Evolutionary conservation across 2,888 invertebrate genomes (phyloP).

Genomic region (Trisateles emortualis): DNA sequence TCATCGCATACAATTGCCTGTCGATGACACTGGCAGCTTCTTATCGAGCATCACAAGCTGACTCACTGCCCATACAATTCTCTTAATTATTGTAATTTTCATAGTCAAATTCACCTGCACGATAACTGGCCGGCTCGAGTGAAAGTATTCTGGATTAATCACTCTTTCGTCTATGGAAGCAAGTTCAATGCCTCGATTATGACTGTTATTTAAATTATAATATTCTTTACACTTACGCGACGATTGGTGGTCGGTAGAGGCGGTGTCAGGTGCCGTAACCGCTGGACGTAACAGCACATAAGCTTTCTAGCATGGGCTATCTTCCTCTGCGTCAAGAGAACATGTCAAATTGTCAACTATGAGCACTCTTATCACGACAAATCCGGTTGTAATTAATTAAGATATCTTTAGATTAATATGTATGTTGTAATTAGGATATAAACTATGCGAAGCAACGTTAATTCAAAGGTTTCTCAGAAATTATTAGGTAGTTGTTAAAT

Average conservation of each 20-base stretch:
- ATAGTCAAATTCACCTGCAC: conserved; percentile 72
- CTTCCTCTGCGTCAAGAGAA: conserved; percentile 39
- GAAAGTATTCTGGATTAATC: conserved; percentile 84
- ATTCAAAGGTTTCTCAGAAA: conserved; percentile 46
- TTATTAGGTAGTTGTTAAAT: conserved; percentile 37
- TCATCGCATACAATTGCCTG: conserved; percentile 70
- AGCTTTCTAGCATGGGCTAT: conserved; percentile 47
- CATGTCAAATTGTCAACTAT: conserved; percentile 54
- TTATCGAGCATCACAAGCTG: conserved; percentile 78
- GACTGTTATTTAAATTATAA: conserved; percentile 78
- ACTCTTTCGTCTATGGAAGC: conserved; percentile 70
- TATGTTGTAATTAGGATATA: conserved; percentile 47
- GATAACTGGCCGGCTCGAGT: conserved; percentile 69
- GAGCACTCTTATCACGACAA: conserved; percentile 47
- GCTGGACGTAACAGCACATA: conserved; percentile 39
- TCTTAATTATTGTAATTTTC: conserved; percentile 82
- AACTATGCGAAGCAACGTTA: conserved; percentile 30
- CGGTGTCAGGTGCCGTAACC: conserved; percentile 61
- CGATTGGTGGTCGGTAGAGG: conserved; percentile 64
- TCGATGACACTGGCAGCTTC: conserved; percentile 70
- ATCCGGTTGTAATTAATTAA: conserved; percentile 65
- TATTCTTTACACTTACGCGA: conserved; percentile 68
- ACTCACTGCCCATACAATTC: conserved; percentile 79
- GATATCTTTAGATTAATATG: conserved; percentile 44
- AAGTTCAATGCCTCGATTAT: conserved; percentile 86